phyloP scores from a whole-genome alignment of 2,797 vertebrate genomes.

The Clarias fuscus region DNA sequence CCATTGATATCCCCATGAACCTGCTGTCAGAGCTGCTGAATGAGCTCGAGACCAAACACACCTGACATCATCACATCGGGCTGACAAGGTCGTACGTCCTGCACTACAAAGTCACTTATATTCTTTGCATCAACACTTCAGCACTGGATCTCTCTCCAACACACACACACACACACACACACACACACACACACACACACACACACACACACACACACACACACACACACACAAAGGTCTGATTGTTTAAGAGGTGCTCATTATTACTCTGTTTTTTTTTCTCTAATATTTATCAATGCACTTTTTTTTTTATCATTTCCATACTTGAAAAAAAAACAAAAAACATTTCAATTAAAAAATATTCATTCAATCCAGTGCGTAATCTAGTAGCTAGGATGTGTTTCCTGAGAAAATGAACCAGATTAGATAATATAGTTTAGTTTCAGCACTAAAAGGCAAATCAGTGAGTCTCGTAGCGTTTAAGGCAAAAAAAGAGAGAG shows the following conservation, averaged over 20 bases:
- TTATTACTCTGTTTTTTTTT: not conserved
- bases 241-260: not conserved
- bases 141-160: not conserved
- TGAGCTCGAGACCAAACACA: slow-evolving; percentile 50
- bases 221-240: not conserved
- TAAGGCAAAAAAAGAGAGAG: too few species aligned
- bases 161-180: too few species aligned
- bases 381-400: not conserved
- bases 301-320: not conserved
- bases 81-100: too few species aligned
- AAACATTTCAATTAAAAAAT: not conserved
- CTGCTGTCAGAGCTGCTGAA: slow-evolving; percentile 70
- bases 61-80: not conserved
- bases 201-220: too few species aligned
- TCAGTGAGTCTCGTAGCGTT: too few species aligned
- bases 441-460: too few species aligned
- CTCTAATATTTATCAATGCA: not conserved
- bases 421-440: too few species aligned
- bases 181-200: too few species aligned
- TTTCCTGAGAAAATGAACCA: not conserved
- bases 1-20: slow-evolving; percentile 72
- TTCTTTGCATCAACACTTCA: not conserved
- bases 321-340: not conserved
- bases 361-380: not conserved
- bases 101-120: not conserved